Conservation (phyloP, 2,113 vertebrate genomes). For the Arvicanthis niloticus region DNA sequence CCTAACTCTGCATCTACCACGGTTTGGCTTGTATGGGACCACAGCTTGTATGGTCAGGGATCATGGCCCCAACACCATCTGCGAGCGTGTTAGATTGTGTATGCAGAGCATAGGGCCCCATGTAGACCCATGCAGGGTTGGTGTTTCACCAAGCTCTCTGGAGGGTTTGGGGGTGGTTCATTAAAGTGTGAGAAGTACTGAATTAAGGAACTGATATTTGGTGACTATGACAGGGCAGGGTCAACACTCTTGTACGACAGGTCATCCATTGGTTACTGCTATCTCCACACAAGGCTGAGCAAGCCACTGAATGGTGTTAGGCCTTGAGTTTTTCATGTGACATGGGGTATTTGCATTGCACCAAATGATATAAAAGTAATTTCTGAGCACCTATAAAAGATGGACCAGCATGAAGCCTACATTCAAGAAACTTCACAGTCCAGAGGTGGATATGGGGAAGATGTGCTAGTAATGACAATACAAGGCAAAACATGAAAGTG, state of each 20-base stretch:
- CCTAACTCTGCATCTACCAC: neutral
- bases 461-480: neutral
- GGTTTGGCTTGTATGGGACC: neutral
- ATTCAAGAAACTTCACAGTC: neutral
- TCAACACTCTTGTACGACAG: neutral
- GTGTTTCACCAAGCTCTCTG: neutral
- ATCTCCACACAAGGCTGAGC: neutral
- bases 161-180: neutral
- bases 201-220: neutral
- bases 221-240: neutral
- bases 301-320: neutral
- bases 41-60: neutral
- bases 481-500: neutral
- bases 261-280: neutral
- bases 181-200: neutral
- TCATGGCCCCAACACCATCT: neutral
- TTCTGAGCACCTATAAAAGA: neutral
- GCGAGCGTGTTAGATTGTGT: neutral
- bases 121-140: neutral
- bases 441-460: neutral
- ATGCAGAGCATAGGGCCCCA: neutral
- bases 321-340: neutral
- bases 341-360: neutral
- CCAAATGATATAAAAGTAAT: neutral
- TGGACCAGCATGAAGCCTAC: neutral